These are phyloP conservation scores for Trinorchestia longiramus DNA, from an alignment of 1,140 invertebrate genomes.

Conservation along the genomic window DNA sequence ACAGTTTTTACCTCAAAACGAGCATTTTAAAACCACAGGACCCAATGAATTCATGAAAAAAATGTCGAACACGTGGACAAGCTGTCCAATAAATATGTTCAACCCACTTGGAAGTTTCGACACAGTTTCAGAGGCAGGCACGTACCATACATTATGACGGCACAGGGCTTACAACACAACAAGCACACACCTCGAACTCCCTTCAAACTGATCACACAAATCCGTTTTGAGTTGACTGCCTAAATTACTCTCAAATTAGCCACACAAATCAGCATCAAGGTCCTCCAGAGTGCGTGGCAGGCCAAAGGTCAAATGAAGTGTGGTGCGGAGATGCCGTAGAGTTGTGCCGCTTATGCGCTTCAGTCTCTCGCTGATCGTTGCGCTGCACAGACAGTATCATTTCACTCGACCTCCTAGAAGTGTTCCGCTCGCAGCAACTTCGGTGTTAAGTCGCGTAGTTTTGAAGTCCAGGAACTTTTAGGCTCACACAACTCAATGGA, in stretches of 20 bases:
- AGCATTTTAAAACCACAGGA: neutral
- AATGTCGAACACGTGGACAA: neutral
- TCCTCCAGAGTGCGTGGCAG: neutral
- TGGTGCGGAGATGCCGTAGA: constrained; percentile 4
- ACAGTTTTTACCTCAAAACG: neutral
- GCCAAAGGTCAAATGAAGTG: neutral
- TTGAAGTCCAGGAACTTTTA: neutral
- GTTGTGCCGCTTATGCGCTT: neutral
- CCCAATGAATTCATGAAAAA: neutral
- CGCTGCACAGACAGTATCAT: neutral
- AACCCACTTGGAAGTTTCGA: neutral
- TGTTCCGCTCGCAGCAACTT: neutral
- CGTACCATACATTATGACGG: neutral
- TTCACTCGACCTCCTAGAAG: neutral
- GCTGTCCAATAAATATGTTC: neutral
- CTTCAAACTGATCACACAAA: neutral
- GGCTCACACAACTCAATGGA: neutral
- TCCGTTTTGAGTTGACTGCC: neutral
- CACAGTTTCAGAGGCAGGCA: neutral
- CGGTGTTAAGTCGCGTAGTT: neutral
- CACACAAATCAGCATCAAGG: neutral
- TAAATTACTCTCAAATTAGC: neutral
- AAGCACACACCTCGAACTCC: neutral
- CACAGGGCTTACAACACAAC: neutral
- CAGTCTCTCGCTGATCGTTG: neutral